Evolutionary conservation across 2,113 vertebrate genomes (phyloP).

Genomic region (Speoplatyrhinus poulsoni): DNA sequence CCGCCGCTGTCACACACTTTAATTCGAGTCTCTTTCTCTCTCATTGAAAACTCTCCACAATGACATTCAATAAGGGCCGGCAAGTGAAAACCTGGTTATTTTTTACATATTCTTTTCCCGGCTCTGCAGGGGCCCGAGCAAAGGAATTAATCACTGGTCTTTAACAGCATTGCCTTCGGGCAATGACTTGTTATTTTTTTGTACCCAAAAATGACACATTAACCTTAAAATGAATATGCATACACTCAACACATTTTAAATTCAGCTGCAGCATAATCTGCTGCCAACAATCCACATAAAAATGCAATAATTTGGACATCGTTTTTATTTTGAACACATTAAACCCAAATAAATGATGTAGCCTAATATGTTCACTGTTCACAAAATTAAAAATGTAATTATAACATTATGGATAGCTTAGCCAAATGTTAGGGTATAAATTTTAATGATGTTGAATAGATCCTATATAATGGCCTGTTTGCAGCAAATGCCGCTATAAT

Average conservation of each 20-base stretch:
- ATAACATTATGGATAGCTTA: too few relatives aligned
- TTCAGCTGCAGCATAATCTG: conserved; percentile 59
- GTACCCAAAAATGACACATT: conserved; percentile 75
- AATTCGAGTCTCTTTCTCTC: conserved; percentile 99
- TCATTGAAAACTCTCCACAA: conserved; percentile 99
- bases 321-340: too few relatives aligned
- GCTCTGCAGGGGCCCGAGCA: conserved; percentile 86
- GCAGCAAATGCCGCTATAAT: too few relatives aligned
- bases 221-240: conserved; percentile 66
- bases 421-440: too few relatives aligned
- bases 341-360: too few relatives aligned
- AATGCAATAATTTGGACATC: too few relatives aligned
- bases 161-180: conserved; percentile 89
- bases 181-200: conserved; percentile 75
- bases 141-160: conserved; percentile 87
- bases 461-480: too few relatives aligned
- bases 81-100: conserved; percentile 98
- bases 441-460: too few relatives aligned
- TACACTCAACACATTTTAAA: conserved; percentile 56
- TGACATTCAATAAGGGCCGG: conserved; percentile 99
- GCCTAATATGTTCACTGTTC: too few relatives aligned
- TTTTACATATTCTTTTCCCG: conserved; percentile 93
- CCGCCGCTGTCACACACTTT: conserved; percentile 99
- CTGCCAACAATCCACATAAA: not conserved
- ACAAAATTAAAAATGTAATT: too few relatives aligned